phyloP scores from a whole-genome alignment of 2,888 invertebrate genomes.

The Euclidia mi region DNA sequence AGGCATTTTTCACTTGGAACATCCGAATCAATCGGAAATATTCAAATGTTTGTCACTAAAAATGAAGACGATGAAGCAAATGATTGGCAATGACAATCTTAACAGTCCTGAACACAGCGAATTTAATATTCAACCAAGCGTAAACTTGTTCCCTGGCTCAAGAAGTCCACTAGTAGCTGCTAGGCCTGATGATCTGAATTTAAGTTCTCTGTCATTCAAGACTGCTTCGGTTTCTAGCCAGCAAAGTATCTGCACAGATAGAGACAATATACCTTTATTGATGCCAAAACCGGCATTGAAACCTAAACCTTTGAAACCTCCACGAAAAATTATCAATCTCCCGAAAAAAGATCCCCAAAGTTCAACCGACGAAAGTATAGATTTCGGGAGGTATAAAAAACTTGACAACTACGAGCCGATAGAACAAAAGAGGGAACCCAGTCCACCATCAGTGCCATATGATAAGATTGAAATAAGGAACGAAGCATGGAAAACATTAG shows the following conservation, averaged over 20 bases:
- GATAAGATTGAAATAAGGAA: conserved; percentile 94
- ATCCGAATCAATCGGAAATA: conserved; percentile 95
- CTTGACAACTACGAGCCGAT: conserved; percentile 88
- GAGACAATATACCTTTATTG: conserved; percentile 81
- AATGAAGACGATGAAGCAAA: conserved; percentile 96
- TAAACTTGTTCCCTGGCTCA: conserved; percentile 95
- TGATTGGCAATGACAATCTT: conserved; percentile 92
- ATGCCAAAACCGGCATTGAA: conserved; percentile 90
- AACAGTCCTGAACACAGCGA: conserved; percentile 93
- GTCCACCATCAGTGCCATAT: conserved; percentile 89
- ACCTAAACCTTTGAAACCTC: conserved; percentile 91
- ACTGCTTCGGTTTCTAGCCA: conserved; percentile 82
- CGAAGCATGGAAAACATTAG: conserved; percentile 95
- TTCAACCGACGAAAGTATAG: conserved; percentile 83
- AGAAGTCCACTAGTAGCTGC: conserved; percentile 94
- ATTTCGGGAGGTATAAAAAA: conserved; percentile 88
- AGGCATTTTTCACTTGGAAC: conserved; percentile 95
- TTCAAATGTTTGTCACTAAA: conserved; percentile 95
- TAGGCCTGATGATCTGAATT: conserved; percentile 84
- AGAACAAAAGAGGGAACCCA: conserved; percentile 84
- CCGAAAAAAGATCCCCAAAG: conserved; percentile 80
- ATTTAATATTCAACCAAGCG: conserved; percentile 92
- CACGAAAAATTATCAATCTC: conserved; percentile 88
- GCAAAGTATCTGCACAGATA: conserved; percentile 75
- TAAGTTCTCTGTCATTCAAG: conserved; percentile 85